phyloP scores from a whole-genome alignment of 2,113 vertebrate genomes.

The Bubo bubo region DNA sequence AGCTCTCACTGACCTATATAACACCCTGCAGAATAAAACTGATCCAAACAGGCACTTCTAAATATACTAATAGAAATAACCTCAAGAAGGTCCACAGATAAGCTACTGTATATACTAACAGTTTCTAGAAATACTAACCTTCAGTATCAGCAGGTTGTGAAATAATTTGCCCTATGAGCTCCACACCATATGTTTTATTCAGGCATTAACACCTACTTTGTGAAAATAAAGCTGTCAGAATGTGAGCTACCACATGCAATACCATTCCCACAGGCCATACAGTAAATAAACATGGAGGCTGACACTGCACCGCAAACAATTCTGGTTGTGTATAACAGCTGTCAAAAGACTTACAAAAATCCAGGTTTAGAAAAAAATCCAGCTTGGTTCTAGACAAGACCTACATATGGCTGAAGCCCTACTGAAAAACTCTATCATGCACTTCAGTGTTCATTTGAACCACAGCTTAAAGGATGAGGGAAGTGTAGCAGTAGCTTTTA shows the following conservation, averaged over 20 bases:
- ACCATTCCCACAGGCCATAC: neutral
- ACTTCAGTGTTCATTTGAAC: neutral
- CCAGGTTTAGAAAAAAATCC: neutral
- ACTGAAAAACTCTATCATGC: neutral
- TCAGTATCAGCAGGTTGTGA: neutral
- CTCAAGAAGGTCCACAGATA: neutral
- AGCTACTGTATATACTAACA: neutral
- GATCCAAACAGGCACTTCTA: neutral
- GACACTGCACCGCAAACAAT: neutral
- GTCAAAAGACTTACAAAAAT: neutral
- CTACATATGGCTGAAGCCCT: neutral
- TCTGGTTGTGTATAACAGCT: neutral
- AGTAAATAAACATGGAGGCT: neutral
- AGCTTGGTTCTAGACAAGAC: neutral
- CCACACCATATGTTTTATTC: neutral
- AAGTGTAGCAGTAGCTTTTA: neutral
- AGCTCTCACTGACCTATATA: neutral
- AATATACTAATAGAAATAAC: neutral
- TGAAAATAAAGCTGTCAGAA: constrained; percentile 32
- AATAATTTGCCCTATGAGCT: neutral
- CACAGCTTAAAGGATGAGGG: neutral
- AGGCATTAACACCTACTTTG: neutral
- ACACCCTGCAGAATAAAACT: neutral
- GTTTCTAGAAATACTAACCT: neutral
- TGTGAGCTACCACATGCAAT: neutral